Percentiles rank a stretch among this genome's conserved stretches.
Evolutionary conservation across 92 coral and sea anemone species (phyloP).

Genomic region (Umimayanthus chanpuru): DNA sequence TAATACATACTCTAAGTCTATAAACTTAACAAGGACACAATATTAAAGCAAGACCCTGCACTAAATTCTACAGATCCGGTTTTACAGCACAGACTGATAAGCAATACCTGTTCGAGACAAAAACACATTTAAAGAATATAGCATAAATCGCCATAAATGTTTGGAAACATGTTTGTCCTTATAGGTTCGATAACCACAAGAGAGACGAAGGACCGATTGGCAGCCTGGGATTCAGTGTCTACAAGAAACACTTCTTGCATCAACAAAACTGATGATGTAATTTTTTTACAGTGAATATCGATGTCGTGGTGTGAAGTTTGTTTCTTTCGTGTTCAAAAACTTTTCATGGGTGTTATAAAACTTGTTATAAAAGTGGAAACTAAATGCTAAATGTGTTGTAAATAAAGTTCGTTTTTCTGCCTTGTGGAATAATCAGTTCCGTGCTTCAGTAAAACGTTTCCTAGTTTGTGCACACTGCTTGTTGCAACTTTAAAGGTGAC

Average conservation of each 20-base stretch:
- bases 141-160: not conserved
- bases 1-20: no score
- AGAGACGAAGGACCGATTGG: not conserved
- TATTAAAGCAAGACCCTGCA: no score
- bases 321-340: not conserved
- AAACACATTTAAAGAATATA: not conserved
- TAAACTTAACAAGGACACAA: no score
- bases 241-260: slow-evolving; percentile 10
- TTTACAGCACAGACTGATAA: no score
- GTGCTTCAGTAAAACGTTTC: not conserved
- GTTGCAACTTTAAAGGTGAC: not conserved
- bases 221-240: slow-evolving; percentile 5
- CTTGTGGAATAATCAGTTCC: no score
- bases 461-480: not conserved
- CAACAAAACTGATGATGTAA: slow-evolving; percentile 23
- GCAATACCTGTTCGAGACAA: not conserved
- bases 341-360: not conserved
- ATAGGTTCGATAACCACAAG: slow-evolving; percentile 3
- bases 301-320: not conserved
- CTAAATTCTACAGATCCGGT: no score
- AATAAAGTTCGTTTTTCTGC: no score
- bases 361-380: not conserved
- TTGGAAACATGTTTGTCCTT: not conserved
- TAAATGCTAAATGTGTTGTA: not conserved
- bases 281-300: not conserved